Evolutionary conservation across 2,888 invertebrate species (phyloP).

Genomic region (Aphodius granarius): DNA sequence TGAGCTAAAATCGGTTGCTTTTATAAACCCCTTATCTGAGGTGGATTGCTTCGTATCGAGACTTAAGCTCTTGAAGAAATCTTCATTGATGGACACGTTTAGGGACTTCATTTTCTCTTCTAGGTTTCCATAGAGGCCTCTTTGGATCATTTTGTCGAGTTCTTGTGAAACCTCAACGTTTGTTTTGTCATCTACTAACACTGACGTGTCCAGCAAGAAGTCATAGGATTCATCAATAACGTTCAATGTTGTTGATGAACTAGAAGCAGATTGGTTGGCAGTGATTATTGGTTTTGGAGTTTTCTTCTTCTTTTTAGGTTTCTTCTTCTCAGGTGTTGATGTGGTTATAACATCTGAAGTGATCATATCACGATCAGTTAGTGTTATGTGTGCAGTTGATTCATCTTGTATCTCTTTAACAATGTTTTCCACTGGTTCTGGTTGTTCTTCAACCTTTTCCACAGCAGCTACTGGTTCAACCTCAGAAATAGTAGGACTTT

Average conservation of each 20-base stretch:
- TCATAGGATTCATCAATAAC: constrained; percentile 44
- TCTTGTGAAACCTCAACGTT: constrained; percentile 52
- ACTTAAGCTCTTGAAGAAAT: constrained; percentile 47
- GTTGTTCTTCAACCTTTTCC: neutral
- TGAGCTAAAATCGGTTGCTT: constrained; percentile 42
- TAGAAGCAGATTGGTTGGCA: constrained; percentile 32
- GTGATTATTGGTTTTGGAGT: constrained; percentile 26
- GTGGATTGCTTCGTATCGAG: constrained; percentile 34
- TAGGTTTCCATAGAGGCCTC: constrained; percentile 49
- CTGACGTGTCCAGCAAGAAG: constrained; percentile 41
- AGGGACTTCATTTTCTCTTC: constrained; percentile 50
- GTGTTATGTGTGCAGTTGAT: too few relatives aligned
- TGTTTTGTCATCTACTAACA: constrained; percentile 45
- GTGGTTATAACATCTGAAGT: constrained; percentile 11
- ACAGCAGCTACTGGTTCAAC: constrained; percentile 1
- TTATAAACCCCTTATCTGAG: constrained; percentile 38
- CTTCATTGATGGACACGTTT: constrained; percentile 39
- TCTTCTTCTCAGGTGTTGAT: constrained; percentile 28
- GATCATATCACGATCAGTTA: neutral
- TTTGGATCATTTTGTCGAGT: constrained; percentile 51
- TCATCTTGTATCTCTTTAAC: neutral
- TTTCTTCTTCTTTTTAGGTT: constrained; percentile 41
- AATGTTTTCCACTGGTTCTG: constrained; percentile 14
- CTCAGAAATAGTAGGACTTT: neutral
- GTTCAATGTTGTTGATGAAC: constrained; percentile 37